Evolutionary conservation across 2,888 invertebrate species (phyloP), one percentile per base, ranked within the genome.

Genomic region (Hoplodrina blanda): DNA sequence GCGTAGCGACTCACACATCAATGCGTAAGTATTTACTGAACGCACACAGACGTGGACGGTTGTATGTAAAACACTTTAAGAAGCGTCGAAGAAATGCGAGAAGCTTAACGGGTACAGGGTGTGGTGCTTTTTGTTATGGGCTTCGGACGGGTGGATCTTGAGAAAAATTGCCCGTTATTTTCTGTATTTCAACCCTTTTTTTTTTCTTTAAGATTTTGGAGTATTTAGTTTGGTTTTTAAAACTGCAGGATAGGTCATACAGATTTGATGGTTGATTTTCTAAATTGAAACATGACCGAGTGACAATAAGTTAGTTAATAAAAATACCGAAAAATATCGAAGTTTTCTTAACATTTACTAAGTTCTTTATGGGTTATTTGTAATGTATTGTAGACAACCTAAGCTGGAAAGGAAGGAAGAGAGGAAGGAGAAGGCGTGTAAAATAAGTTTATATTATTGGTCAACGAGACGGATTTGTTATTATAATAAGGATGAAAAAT

Each of bases 51-150:
- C 81, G 78, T 82, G 82, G 74, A 69, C 69, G 86, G 89, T 87
- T 96, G 95, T 96, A 95, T 95, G 96, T 95, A 95, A 96, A 95
- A 96, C 95, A 95, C 95, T 96, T 95, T 95, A 96, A 96, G 95
- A 96, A 95, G 95, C 95, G 94, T 88, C 93, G 95, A 96, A 96
- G 96, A 96, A 96, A 96, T 94, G 95, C 95, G 95, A 96, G 95
- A 92, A 94, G 95, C 96, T 95, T 95, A 94, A 86, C 87, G 86
- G 80, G 61, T 92, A 96, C 91, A 94, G 95, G 93, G 84, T 94
- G 96, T 85, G 85, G 71, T 37, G 52, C 54, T 82, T 84, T 80
- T 4, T 41, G 41, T 65, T 59, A 54, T 44, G 54, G 33, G 44
- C 54, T 79, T 4, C 11, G 13, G 50, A 80, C 64, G 63, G 59